Evolutionary conservation across 2,888 invertebrate genomes (phyloP).

Genomic region (Eustalomyia histrio): DNA sequence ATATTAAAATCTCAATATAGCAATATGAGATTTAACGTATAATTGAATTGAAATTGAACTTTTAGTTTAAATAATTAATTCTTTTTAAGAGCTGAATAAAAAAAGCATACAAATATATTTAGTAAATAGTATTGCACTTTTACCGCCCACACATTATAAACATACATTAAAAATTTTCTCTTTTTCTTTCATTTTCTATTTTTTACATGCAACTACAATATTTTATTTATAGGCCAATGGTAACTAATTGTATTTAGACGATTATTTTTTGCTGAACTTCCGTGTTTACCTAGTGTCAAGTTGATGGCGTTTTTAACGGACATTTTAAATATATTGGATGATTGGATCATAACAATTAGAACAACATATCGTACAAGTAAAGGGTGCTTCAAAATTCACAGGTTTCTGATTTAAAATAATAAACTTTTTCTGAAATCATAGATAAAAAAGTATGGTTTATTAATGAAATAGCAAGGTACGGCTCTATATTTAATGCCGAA

Average conservation of each 20-base stretch:
- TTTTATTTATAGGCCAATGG: constrained; percentile 32
- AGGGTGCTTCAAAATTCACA: too few relatives aligned
- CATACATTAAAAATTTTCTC: neutral
- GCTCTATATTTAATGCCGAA: too few relatives aligned
- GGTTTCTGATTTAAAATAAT: too few relatives aligned
- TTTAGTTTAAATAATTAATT: neutral
- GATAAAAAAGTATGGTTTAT: too few relatives aligned
- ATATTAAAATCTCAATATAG: too few relatives aligned
- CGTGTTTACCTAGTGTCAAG: constrained; percentile 54
- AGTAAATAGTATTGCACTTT: constrained; percentile 14
- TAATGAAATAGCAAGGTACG: too few relatives aligned
- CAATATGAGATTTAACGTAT: too few relatives aligned
- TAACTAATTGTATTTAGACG: constrained; percentile 21
- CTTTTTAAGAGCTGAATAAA: neutral
- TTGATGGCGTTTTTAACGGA: constrained; percentile 42
- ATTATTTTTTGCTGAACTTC: constrained; percentile 47
- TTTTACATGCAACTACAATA: neutral
- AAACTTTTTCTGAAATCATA: too few relatives aligned
- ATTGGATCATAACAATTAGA: constrained; percentile 21
- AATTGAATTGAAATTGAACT: too few relatives aligned
- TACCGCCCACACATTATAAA: constrained; percentile 17
- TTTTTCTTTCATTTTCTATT: neutral
- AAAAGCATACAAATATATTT: neutral
- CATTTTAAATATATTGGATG: constrained; percentile 31
- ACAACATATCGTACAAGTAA: neutral